Base-by-base conservation (phyloP, 2,797 vertebrate species). In the Mormyrops boulengeri region DNA sequence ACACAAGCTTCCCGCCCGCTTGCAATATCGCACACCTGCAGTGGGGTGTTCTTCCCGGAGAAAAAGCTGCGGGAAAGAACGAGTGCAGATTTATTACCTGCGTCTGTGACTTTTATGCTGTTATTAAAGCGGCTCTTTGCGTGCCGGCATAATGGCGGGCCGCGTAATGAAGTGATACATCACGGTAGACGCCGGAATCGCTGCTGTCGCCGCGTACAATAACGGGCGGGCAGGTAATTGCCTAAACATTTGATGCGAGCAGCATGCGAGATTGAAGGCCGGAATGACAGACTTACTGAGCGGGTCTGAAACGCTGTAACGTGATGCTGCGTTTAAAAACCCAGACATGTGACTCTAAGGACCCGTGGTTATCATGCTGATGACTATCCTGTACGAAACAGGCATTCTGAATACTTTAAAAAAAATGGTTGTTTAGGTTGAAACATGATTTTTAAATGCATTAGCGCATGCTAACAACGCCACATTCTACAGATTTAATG, bases 31-130 rank as follows among this genome's bases (percentile, higher is more conserved):
- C 53, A 87, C 53, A 87, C 52, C 47, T 52, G 50, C 85, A 55
- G 50, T 52, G 22, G 49, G 38, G 26, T 53, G 49, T 86, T 86
- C 50, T 47, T 86, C 22, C 26, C 2, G 22, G 50, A 17, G 50
- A 52, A 19, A 52, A 52, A 87, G 9, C 52, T 53, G 50, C 22
- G 22, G 22, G 60, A 66, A 66, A 30, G 22, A 86, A 86, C 22
- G 52, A 86, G 34, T 60, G 86, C 53, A 87, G 53, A 87, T 87
- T 60, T 26, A 87, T 87, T 38, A 87, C 53, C 53, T 11, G 53
- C 52, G 30, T n/a, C 52, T 55, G 14, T 41, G 52, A 87, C 30
- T 82, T 82, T 82, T 82, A 82, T 47, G 77, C 77, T 19, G 19
- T 82, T 82, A 82, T 82, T 82, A 82, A 82, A 82, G 41, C 41